Evolutionary conservation across 1,140 invertebrate species (phyloP).

Genomic region (Trachelipus rathkii): DNA sequence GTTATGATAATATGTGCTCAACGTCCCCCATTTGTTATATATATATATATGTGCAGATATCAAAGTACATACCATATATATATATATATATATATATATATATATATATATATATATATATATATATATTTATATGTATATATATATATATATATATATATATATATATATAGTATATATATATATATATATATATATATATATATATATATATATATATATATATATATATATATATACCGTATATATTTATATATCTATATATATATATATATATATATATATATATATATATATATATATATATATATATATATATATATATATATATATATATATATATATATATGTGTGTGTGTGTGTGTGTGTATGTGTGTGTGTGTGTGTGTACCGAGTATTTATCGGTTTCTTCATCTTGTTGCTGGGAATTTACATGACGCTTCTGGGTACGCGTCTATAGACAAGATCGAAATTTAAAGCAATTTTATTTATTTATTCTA

Average conservation of each 20-base stretch:
- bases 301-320: neutral
- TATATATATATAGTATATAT: constrained; percentile 14
- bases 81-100: neutral
- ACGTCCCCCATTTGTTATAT: neutral
- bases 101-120: constrained; percentile 15
- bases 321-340: constrained; percentile 7
- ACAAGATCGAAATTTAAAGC: too few relatives aligned
- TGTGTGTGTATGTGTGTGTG: neutral
- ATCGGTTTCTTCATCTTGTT: too few relatives aligned
- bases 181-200: neutral
- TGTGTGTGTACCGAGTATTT: too few relatives aligned
- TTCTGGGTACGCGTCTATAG: too few relatives aligned
- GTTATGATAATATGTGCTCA: too few relatives aligned
- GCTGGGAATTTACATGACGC: too few relatives aligned
- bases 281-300: constrained; percentile 12
- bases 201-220: constrained; percentile 12
- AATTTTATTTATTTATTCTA: too few relatives aligned
- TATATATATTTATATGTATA: constrained; percentile 7
- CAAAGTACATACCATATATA: too few relatives aligned
- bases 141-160: constrained; percentile 10
- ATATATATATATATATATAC: constrained; percentile 15
- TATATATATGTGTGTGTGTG: neutral
- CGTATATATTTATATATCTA: too few relatives aligned
- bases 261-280: constrained; percentile 13
- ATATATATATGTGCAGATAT: constrained; percentile 15